Base-by-base conservation (phyloP, 2,797 vertebrate genomes). In the Trematomus bernacchii region DNA sequence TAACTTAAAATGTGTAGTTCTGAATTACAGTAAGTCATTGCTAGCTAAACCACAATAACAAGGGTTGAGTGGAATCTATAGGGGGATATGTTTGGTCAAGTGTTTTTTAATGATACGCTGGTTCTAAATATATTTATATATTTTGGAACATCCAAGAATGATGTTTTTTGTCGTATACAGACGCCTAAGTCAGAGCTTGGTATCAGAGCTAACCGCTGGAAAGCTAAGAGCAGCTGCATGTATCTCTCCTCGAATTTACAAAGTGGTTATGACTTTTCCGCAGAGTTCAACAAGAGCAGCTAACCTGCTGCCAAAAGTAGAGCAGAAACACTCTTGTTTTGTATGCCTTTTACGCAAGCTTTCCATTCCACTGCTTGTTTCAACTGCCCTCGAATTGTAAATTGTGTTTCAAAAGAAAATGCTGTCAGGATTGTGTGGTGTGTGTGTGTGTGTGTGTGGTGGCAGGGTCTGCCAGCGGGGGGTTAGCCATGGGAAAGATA, bases 401-500 rank as follows among this genome's bases (percentile, higher is more conserved):
- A 75, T 77, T 51, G 60, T 64, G 48, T 85, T 80, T 88, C 48
- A 78, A 53, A 80, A 83, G 55, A 73, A 52, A 68, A 54, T 23
- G 11, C 52, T 79, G 80, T 78, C 78, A 77, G 83, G 72, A 74
- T 74, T 63, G 64, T 77, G 78, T 73, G 78, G 75, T 73, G 71
- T 60, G 69, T n/a, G n/a, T n/a, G n/a, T 53, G 23, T 6, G 6
- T 6, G 33, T 37, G 48, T 6, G 11, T 43, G 30, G 7, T 54
- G 4, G 33, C 6, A 48, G n/a, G 7, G 54, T 30, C 30, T 76
- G 50, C 59, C 13, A 27, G 68, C 27, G 1, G 76, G 57, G 67
- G 68, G 73, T 71, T 44, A 67, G 66, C 73, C 69, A 71, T 4
- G 44, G 71, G 71, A 83, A 86, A 87, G 84, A 80, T 89, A 87